These are phyloP conservation scores for Drosophila hamatofila DNA, from an alignment of 2,888 invertebrate species.

Conservation along the genomic window DNA sequence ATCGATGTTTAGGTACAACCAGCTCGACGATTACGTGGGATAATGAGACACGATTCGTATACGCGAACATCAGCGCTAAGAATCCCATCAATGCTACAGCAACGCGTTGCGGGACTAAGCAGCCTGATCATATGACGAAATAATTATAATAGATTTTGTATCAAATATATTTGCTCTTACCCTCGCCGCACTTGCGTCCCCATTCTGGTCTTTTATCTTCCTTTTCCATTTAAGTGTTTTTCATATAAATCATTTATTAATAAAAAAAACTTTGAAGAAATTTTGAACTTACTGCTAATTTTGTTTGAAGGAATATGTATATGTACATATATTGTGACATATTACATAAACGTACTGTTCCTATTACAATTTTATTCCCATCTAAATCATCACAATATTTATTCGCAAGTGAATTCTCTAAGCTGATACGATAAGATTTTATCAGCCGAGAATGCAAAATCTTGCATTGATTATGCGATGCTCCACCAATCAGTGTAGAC, in stretches of 20 bases:
- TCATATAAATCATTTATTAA: neutral
- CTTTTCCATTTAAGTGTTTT: neutral
- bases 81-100: conserved; percentile 89
- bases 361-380: neutral
- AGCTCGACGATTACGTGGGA: conserved; percentile 88
- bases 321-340: neutral
- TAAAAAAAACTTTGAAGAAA: neutral
- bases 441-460: no score
- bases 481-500: no score
- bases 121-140: conserved; percentile 84
- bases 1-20: conserved; percentile 35
- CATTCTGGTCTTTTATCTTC: conserved; percentile 21
- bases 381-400: neutral
- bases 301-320: neutral
- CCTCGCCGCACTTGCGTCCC: conserved; percentile 19
- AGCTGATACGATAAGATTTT: no score
- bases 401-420: no score
- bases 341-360: neutral
- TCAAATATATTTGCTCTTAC: conserved; percentile 5
- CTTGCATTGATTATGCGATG: no score
- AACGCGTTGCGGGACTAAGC: conserved; percentile 88
- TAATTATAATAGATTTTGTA: neutral
- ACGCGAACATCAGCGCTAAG: conserved; percentile 88
- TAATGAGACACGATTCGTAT: conserved; percentile 89
- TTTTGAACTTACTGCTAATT: neutral